These are phyloP conservation scores for Tenthredo distinguenda DNA, from an alignment of 2,888 invertebrate species.

Conservation along the genomic window DNA sequence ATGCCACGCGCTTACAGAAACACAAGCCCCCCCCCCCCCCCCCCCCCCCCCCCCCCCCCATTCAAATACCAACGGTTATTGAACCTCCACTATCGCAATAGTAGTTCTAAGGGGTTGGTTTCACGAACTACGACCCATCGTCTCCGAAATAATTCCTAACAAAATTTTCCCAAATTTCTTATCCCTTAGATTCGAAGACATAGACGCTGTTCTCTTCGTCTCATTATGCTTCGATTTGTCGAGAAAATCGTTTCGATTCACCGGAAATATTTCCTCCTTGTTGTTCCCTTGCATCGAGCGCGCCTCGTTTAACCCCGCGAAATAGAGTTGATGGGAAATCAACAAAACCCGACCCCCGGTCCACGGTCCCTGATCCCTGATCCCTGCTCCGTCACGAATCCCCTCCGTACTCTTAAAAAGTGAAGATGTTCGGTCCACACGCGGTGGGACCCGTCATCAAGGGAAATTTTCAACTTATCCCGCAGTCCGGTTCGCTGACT, in stretches of 20 bases:
- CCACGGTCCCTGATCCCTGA: not conserved
- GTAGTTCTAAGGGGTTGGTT: not conserved
- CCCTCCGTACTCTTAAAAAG: slow-evolving; percentile 4
- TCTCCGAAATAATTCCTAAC: not conserved
- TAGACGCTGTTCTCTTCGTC: too few relatives aligned
- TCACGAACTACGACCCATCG: not conserved
- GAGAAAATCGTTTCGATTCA: not conserved
- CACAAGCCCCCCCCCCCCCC: slow-evolving; percentile 53
- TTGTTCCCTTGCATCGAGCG: not conserved
- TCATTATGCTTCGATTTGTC: not conserved
- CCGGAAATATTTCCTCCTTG: not conserved
- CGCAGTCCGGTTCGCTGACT: slow-evolving; percentile 9
- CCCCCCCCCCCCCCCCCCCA: slow-evolving; percentile 60
- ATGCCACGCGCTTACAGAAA: slow-evolving; percentile 71
- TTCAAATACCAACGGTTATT: slow-evolving; percentile 70
- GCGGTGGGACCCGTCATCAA: not conserved
- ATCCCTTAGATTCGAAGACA: too few relatives aligned
- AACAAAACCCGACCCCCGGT: slow-evolving; percentile 41
- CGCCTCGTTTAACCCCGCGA: not conserved
- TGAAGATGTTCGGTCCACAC: slow-evolving; percentile 38
- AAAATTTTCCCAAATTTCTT: not conserved
- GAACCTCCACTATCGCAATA: slow-evolving; percentile 58
- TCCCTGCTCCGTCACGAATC: not conserved
- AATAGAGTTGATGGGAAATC: slow-evolving; percentile 34
- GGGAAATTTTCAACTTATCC: slow-evolving; percentile 5